phyloP scores from a whole-genome alignment of 2,888 invertebrate genomes.

The Nycteola revayana region DNA sequence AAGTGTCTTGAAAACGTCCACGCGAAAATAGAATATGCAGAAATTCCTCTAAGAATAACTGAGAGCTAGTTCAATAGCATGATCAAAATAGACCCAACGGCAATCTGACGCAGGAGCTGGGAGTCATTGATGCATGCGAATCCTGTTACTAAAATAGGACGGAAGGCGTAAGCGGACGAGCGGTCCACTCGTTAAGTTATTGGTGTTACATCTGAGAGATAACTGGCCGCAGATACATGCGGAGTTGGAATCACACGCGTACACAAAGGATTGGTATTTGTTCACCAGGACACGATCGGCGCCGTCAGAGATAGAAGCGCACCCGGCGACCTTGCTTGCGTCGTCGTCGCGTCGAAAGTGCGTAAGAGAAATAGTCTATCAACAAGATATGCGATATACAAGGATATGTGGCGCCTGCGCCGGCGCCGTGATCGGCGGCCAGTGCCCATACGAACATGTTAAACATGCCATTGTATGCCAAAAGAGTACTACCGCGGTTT shows the following conservation, averaged over 20 bases:
- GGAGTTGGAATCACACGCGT: constrained; percentile 27
- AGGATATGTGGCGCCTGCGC: constrained; percentile 55
- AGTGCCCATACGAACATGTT: constrained; percentile 48
- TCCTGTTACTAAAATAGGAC: constrained; percentile 58
- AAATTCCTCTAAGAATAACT: constrained; percentile 24
- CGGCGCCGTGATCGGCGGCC: constrained; percentile 33
- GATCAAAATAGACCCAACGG: constrained; percentile 50
- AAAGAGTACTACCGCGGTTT: constrained; percentile 35
- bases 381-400: constrained; percentile 54
- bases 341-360: constrained; percentile 27
- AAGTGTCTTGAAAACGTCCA: constrained; percentile 16
- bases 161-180: constrained; percentile 49
- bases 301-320: constrained; percentile 62
- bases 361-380: constrained; percentile 46
- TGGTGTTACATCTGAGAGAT: constrained; percentile 44
- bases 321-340: constrained; percentile 68
- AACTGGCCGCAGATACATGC: constrained; percentile 38
- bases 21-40: constrained; percentile 26
- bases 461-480: constrained; percentile 56
- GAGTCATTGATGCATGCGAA: constrained; percentile 56
- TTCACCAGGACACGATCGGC: constrained; percentile 45
- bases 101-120: constrained; percentile 57
- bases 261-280: constrained; percentile 46
- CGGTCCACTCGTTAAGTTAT: constrained; percentile 54
- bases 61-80: constrained; percentile 36